Evolutionary conservation across 2,797 vertebrate genomes (phyloP).

Genomic region (Cephalopachus bancanus): DNA sequence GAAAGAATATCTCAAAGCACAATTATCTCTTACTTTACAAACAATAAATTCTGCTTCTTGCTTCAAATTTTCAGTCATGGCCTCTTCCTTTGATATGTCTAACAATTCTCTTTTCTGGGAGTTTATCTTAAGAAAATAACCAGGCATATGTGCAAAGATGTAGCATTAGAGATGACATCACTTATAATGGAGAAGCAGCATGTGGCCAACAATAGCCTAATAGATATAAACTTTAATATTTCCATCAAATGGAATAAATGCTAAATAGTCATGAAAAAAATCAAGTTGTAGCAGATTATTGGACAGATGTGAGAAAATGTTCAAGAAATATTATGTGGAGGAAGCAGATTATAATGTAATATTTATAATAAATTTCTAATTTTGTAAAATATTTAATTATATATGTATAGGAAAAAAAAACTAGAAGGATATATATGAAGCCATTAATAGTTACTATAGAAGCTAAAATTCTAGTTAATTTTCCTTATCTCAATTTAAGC

Average conservation of each 20-base stretch:
- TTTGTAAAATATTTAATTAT: not conserved
- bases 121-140: slow-evolving; percentile 37
- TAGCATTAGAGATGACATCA: not conserved
- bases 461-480: not conserved
- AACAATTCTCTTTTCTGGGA: not conserved
- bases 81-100: not conserved
- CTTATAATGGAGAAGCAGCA: not conserved
- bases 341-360: not conserved
- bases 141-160: not conserved
- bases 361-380: not conserved
- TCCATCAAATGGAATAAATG: not conserved
- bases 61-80: not conserved
- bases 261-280: not conserved
- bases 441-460: not conserved
- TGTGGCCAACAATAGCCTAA: not conserved
- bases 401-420: not conserved
- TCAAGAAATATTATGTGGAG: not conserved
- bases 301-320: not conserved
- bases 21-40: not conserved
- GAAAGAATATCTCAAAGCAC: not conserved
- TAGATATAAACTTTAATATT: not conserved
- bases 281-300: not conserved
- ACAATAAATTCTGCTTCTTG: not conserved
- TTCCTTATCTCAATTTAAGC: not conserved
- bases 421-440: not conserved